Conservation (phyloP, 2,113 vertebrate genomes). For the Saimiri boliviensis region DNA sequence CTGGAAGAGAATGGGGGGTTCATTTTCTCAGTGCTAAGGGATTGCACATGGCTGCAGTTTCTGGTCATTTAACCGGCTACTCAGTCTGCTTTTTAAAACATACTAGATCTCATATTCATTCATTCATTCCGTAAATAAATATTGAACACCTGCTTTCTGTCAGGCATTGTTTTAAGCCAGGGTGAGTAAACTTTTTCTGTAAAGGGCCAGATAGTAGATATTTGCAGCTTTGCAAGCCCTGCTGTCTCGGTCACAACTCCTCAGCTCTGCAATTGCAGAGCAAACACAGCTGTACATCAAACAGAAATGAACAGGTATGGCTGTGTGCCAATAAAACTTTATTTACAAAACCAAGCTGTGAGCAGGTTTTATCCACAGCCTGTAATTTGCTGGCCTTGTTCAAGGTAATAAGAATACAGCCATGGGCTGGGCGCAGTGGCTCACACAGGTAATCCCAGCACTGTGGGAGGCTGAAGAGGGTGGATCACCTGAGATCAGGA, state of each 20-base stretch:
- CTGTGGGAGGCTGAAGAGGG: too few species aligned
- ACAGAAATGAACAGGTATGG: background rate
- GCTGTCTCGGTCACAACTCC: fast-evolving
- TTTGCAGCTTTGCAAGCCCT: background rate
- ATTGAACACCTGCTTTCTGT: background rate
- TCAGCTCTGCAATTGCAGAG: background rate
- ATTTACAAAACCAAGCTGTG: background rate
- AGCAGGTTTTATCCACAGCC: background rate
- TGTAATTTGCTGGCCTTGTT: background rate
- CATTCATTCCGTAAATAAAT: background rate
- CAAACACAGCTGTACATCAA: background rate
- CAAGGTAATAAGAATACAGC: background rate
- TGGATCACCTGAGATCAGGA: too few species aligned
- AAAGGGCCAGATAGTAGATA: background rate
- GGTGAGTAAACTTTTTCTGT: background rate
- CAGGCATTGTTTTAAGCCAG: background rate
- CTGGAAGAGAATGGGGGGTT: background rate
- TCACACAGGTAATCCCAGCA: too few species aligned
- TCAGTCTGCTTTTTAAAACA: background rate
- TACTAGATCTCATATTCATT: background rate
- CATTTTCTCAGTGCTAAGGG: background rate
- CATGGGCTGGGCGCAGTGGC: too few species aligned
- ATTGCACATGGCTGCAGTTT: background rate
- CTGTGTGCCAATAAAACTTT: background rate
- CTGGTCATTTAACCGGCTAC: background rate